Evolutionary conservation across 2,113 vertebrate genomes (phyloP).

Genomic region (Rissa tridactyla): DNA sequence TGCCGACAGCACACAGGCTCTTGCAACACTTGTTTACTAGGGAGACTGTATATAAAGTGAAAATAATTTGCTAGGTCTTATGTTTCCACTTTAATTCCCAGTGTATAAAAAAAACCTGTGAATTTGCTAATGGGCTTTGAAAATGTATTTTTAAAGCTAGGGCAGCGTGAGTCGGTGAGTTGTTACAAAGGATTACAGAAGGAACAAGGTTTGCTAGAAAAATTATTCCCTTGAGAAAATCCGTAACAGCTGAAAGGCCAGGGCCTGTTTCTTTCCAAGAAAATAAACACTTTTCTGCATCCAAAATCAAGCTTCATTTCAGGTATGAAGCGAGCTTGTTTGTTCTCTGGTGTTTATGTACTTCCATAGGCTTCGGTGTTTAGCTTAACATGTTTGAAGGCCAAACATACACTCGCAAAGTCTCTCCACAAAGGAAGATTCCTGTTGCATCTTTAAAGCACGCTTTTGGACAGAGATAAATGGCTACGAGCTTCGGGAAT

Average conservation of each 20-base stretch:
- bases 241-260: constrained; percentile 9
- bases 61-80: constrained; percentile 61
- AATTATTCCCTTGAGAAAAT: constrained; percentile 19
- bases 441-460: neutral
- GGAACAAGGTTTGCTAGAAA: constrained; percentile 31
- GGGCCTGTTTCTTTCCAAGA: constrained; percentile 13
- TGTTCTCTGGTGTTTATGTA: neutral
- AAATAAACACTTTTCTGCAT: constrained; percentile 28
- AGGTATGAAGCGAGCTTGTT: neutral
- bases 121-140: constrained; percentile 78
- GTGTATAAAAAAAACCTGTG: constrained; percentile 72
- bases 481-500: neutral
- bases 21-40: constrained; percentile 40
- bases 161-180: constrained; percentile 44
- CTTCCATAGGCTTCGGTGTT: neutral
- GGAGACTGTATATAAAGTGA: constrained; percentile 20
- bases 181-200: constrained; percentile 37
- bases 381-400: neutral
- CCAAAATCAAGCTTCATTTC: neutral
- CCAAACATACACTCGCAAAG: neutral
- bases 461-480: constrained; percentile 46
- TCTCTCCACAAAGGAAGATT: neutral
- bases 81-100: constrained; percentile 76
- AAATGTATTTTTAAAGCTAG: constrained; percentile 65
- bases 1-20: neutral